Evolutionary conservation across 2,113 vertebrate species (phyloP).

Genomic region (Saimiri boliviensis): DNA sequence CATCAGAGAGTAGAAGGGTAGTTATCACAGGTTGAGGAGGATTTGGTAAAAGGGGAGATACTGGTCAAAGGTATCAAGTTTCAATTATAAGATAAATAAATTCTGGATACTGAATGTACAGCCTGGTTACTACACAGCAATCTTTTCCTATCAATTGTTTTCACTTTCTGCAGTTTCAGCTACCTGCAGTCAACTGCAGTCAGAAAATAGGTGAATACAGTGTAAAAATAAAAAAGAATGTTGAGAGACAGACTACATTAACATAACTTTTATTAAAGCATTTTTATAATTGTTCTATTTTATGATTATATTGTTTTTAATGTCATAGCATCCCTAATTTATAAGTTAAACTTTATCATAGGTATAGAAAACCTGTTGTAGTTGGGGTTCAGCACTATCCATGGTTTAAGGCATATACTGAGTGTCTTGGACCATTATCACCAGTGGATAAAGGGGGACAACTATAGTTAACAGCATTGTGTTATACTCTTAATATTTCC

Average conservation of each 20-base stretch:
- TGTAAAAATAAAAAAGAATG: neutral
- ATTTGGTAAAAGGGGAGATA: neutral
- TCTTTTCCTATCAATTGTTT: neutral
- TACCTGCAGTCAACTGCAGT: neutral
- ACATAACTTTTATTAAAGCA: neutral
- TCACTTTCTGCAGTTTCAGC: neutral
- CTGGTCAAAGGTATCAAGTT: neutral
- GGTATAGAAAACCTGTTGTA: neutral
- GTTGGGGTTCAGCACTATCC: neutral
- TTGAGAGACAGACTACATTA: neutral
- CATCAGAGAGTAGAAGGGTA: neutral
- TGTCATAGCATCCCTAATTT: neutral
- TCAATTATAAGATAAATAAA: neutral
- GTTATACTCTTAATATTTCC: neutral
- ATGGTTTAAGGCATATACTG: neutral
- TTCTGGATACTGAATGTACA: neutral
- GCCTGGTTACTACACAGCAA: accelerated
- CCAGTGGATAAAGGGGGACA: neutral
- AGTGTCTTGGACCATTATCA: neutral
- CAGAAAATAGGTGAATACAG: neutral
- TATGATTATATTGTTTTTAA: neutral
- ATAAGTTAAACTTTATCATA: neutral
- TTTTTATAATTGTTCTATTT: neutral
- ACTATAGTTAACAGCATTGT: neutral
- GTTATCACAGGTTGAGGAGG: neutral